Conservation (phyloP, 1,140 invertebrate species). For the Caligus rogercresseyi region DNA sequence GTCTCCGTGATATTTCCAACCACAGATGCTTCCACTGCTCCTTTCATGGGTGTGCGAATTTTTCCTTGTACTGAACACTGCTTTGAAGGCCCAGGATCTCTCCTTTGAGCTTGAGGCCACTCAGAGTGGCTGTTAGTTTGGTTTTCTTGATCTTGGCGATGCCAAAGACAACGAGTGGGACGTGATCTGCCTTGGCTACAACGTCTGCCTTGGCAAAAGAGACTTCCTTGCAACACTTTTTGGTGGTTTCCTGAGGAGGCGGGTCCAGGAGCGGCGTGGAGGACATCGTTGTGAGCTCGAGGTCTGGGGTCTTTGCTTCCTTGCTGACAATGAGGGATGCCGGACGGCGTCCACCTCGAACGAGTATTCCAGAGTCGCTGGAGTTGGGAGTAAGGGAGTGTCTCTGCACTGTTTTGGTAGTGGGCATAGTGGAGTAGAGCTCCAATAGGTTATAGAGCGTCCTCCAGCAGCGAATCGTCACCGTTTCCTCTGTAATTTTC, state of each 20-base stretch:
- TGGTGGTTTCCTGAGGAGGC: not conserved
- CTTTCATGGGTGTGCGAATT: conserved; percentile 37
- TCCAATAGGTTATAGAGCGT: conserved; percentile 81
- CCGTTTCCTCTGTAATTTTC: conserved; percentile 23
- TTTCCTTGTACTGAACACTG: conserved; percentile 53
- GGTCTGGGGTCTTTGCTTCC: conserved; percentile 14
- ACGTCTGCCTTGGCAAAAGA: conserved; percentile 27
- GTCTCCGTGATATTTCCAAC: conserved; percentile 76
- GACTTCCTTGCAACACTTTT: conserved; percentile 2
- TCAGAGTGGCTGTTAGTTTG: conserved; percentile 66
- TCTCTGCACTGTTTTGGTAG: conserved; percentile 60
- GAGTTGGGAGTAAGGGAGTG: conserved; percentile 15
- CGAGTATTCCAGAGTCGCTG: conserved; percentile 18
- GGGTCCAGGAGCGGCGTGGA: not conserved
- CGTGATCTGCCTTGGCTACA: conserved; percentile 30
- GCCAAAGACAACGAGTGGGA: conserved; percentile 55
- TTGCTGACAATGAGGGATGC: not conserved
- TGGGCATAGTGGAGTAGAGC: conserved; percentile 79
- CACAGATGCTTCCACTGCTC: conserved; percentile 55
- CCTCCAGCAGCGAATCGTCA: conserved; percentile 71
- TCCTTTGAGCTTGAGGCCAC: conserved; percentile 76
- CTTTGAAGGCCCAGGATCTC: conserved; percentile 67
- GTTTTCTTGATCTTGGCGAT: conserved; percentile 73
- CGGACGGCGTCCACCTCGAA: not conserved
- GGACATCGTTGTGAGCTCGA: not conserved